Evolutionary conservation across 2,797 vertebrate genomes (phyloP).

Genomic region (Pangasius larnaudii): DNA sequence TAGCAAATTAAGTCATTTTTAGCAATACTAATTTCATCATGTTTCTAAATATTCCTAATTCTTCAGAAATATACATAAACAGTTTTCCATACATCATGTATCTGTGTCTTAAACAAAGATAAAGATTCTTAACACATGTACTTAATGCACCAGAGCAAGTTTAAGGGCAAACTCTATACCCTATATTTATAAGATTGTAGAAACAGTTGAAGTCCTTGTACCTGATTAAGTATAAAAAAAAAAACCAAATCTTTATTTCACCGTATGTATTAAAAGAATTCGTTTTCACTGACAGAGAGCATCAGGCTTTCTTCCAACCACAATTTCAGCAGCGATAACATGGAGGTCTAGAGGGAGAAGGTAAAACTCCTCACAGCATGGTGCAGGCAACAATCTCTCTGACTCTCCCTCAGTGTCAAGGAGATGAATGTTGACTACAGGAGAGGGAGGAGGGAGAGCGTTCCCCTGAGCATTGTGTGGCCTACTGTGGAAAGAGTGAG

Average conservation of each 20-base stretch:
- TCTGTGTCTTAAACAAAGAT: neutral
- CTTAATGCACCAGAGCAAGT: neutral
- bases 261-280: neutral
- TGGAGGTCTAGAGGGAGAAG: neutral
- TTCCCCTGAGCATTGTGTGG: neutral
- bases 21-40: too few relatives aligned
- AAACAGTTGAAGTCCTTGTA: neutral
- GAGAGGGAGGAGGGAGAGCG: neutral
- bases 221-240: neutral
- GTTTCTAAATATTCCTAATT: too few relatives aligned
- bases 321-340: neutral
- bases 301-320: neutral
- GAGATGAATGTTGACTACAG: constrained; percentile 8
- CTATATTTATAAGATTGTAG: neutral
- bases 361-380: neutral
- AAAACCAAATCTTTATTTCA: neutral
- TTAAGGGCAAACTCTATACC: neutral
- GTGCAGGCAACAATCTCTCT: neutral
- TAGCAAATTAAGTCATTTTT: too few relatives aligned
- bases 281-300: neutral
- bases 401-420: neutral
- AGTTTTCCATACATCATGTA: neutral
- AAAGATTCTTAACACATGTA: neutral
- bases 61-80: neutral
- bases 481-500: neutral